A percentile compares a stretch with the other conserved stretches of the same genome.
phyloP scores from a whole-genome alignment of 2,113 vertebrate genomes.

The Camelus bactrianus region DNA sequence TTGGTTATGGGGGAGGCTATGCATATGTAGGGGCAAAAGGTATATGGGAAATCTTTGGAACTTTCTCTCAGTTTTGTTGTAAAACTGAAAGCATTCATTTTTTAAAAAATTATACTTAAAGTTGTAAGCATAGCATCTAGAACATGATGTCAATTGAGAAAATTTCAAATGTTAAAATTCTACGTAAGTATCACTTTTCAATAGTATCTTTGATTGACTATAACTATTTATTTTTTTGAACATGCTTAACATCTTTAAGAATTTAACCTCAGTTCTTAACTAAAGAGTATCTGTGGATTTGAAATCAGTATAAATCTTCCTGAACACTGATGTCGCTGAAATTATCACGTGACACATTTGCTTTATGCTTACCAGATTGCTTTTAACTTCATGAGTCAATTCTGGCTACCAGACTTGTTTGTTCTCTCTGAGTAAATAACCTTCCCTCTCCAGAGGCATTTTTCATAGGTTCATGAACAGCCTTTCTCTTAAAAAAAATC shows the following conservation, averaged over 20 bases:
- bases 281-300: conserved; percentile 44
- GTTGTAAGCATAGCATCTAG: neutral
- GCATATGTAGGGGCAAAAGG: neutral
- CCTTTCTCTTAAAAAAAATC: conserved; percentile 1
- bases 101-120: neutral
- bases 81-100: neutral
- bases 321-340: conserved; percentile 66
- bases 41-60: neutral
- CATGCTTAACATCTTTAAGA: neutral
- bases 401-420: conserved; percentile 80
- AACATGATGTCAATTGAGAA: neutral
- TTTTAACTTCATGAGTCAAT: conserved; percentile 83
- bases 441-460: conserved; percentile 47
- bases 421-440: conserved; percentile 76
- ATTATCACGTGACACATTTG: conserved; percentile 54
- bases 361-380: conserved; percentile 79
- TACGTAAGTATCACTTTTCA: neutral
- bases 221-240: neutral
- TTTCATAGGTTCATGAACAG: conserved; percentile 44
- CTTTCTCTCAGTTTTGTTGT: neutral
- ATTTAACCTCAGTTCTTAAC: conserved; percentile 2
- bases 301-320: conserved; percentile 65
- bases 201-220: conserved; percentile 20
- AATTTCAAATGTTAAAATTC: conserved; percentile 27
- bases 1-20: neutral